Evolutionary conservation across 2,113 vertebrate genomes (phyloP).

Genomic region (Eudyptes chrysolophus): DNA sequence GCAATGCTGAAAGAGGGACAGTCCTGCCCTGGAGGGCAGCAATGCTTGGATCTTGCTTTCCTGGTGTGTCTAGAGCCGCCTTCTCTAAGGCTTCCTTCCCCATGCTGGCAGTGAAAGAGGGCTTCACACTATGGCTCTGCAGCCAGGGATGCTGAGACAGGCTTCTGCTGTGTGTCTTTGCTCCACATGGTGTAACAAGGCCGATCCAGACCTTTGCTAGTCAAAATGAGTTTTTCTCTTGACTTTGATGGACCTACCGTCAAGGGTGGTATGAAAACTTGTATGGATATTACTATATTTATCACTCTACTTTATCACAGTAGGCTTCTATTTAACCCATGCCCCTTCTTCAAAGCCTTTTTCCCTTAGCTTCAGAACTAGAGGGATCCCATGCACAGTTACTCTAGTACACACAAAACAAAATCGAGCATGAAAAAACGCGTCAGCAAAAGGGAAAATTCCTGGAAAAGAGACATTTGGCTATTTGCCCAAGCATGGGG

Average conservation of each 20-base stretch:
- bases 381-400: background rate
- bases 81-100: background rate
- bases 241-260: background rate
- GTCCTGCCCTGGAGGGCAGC: background rate
- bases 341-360: background rate
- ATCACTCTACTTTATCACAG: background rate
- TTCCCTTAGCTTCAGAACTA: background rate
- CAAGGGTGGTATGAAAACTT: background rate
- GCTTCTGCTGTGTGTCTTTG: background rate
- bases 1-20: background rate
- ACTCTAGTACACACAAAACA: background rate
- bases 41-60: background rate
- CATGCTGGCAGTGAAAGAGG: background rate
- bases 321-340: background rate
- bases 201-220: background rate
- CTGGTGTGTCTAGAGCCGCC: background rate
- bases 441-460: background rate
- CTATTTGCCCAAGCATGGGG: background rate
- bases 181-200: background rate
- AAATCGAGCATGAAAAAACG: background rate
- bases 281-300: background rate
- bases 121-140: background rate
- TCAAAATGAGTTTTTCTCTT: background rate
- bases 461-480: background rate
- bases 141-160: background rate